Base-by-base conservation (phyloP, 2,113 vertebrate species). In the Uria aalge region DNA sequence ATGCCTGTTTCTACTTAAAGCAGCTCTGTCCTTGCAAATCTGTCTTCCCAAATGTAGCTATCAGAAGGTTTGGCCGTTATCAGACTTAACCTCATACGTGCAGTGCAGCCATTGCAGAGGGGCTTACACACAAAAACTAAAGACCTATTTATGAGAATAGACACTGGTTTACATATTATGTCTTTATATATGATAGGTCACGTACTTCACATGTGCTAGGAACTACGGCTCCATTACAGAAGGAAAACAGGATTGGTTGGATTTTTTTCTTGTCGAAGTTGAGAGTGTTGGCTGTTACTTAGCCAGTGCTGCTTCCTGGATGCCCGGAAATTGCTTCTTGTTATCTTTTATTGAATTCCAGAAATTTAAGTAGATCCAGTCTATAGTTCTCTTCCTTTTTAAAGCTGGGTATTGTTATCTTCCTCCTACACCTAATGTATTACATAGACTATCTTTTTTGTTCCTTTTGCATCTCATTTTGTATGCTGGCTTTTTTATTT, bases 41-140 rank as follows among this genome's bases (percentile, higher is more conserved):
- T 30, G 20, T n/a, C n/a, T 77, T 90, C 36, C 66, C 26, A 72
- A 6, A 34, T 0, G 1, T 13, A 53, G 52, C 41, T n/a, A 7
- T 52, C 15, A 8, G 69, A 45, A 34, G 21, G 38, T n/a, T 53
- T 72, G 90, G 15, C 72, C 2, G 2, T 68, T 56, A 5, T 5
- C 56, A 66, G 55, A 20, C 18, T 78, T 82, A 1, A 1, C 6
- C 30, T 68, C 13, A 6, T 12, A 10, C 0, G 0, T 40, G 45
- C n/a, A 59, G 18, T 45, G 8, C 57, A 69, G 34, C 18, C n/a
- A 2, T 74, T 15, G 17, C 20, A 43, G 53, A 43, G 48, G 30
- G n/a, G n/a, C n/a, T 67, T n/a, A 40, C 24, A 19, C 29, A 16
- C n/a, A 52, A 32, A 60, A 64, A 6, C 20, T 34, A 15, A 64